A percentile compares a stretch with the other conserved stretches of the same genome.
phyloP scores from a whole-genome alignment of 2,113 vertebrate genomes.

The Oceanites oceanicus region DNA sequence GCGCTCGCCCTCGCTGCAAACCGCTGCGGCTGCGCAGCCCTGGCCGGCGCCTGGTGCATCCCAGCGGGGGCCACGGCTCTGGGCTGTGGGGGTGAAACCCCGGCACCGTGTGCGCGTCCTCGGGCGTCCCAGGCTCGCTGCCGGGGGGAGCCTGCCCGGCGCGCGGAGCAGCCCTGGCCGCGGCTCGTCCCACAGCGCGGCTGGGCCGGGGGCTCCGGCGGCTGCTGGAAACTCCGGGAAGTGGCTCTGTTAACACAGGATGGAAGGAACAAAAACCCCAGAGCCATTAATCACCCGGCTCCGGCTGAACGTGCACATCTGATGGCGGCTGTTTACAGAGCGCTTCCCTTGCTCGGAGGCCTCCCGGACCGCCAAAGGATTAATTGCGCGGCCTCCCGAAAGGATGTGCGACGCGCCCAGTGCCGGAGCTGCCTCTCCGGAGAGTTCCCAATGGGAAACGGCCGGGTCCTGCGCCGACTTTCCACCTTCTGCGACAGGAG shows the following conservation, averaged over 20 bases:
- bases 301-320: neutral
- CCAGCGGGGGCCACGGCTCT: rapidly evolving
- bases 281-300: neutral
- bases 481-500: neutral
- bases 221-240: neutral
- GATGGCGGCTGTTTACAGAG: constrained; percentile 8
- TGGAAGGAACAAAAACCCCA: constrained; percentile 9
- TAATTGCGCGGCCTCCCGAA: neutral
- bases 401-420: neutral
- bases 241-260: constrained; percentile 11
- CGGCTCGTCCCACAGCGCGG: rapidly evolving
- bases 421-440: neutral
- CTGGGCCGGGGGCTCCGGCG: rapidly evolving
- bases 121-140: rapidly evolving
- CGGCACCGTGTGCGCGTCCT: rapidly evolving
- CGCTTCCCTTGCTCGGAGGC: neutral
- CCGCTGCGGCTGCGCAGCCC: neutral
- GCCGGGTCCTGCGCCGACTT: rapidly evolving
- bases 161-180: neutral
- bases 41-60: rapidly evolving
- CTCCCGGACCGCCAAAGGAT: neutral
- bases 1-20: neutral
- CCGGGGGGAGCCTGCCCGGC: neutral
- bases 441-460: neutral
- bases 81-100: neutral